Percentiles rank a stretch among this genome's conserved stretches.
Evolutionary conservation across 1,140 invertebrate species (phyloP).

Genomic region (Drosophila ironensis): DNA sequence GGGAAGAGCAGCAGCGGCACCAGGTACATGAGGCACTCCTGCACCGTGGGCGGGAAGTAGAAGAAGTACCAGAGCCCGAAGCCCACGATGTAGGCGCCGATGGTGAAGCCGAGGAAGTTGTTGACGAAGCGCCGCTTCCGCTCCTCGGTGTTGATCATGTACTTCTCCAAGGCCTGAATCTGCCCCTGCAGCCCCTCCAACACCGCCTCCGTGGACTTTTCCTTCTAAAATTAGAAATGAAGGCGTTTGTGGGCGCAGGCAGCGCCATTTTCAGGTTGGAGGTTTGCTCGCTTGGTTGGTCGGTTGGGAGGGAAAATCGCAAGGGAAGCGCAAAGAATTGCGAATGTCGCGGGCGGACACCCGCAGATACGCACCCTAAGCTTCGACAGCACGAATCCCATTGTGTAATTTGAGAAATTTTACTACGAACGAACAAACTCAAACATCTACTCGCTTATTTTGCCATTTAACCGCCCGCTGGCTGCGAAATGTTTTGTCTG

Average conservation of each 20-base stretch:
- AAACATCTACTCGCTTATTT: slow-evolving; percentile 31
- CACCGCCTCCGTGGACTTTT: slow-evolving; percentile 89
- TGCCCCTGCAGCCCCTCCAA: slow-evolving; percentile 91
- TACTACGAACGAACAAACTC: slow-evolving; percentile 5
- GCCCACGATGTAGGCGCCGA: slow-evolving; percentile 89
- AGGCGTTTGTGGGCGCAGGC: slow-evolving; percentile 10
- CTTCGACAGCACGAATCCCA: slow-evolving; percentile 41
- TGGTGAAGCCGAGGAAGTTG: slow-evolving; percentile 90
- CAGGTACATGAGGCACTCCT: slow-evolving; percentile 87
- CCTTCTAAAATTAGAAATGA: slow-evolving; percentile 87
- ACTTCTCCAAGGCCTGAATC: slow-evolving; percentile 91
- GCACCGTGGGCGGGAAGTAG: slow-evolving; percentile 87
- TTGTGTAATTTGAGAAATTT: background rate
- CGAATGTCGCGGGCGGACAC: too few relatives aligned
- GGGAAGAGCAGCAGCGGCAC: slow-evolving; percentile 90
- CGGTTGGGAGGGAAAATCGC: too few relatives aligned
- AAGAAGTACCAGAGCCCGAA: slow-evolving; percentile 90
- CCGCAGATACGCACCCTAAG: slow-evolving; percentile 22
- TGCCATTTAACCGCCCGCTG: slow-evolving; percentile 23
- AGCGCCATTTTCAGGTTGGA: slow-evolving; percentile 23
- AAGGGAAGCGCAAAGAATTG: background rate
- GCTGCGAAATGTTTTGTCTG: slow-evolving; percentile 12
- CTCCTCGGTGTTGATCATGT: slow-evolving; percentile 89
- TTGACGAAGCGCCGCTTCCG: slow-evolving; percentile 90
- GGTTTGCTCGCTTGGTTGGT: too few relatives aligned